phyloP scores from a whole-genome alignment of 2,888 invertebrate species.

The Hymenopus coronatus region DNA sequence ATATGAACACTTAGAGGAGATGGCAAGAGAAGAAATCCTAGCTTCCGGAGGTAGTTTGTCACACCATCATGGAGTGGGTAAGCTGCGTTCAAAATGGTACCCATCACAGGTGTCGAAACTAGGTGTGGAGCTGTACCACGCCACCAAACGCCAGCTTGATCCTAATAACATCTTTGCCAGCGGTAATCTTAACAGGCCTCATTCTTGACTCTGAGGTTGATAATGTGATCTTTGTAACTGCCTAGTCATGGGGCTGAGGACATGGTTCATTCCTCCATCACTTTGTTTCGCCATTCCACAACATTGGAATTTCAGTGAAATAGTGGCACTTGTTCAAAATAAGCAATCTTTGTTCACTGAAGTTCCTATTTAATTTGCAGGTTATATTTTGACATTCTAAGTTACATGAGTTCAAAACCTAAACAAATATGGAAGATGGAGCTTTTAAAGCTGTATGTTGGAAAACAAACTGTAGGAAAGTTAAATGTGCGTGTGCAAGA shows the following conservation, averaged over 20 bases:
- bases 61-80: slow-evolving; percentile 96
- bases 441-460: no score
- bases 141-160: slow-evolving; percentile 84
- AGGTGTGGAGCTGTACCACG: slow-evolving; percentile 72
- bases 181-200: slow-evolving; percentile 59
- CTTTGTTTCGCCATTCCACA: no score
- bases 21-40: slow-evolving; percentile 88
- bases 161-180: slow-evolving; percentile 92
- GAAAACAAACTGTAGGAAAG: no score
- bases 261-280: not conserved
- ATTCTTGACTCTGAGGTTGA: not conserved
- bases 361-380: no score
- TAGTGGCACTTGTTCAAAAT: no score
- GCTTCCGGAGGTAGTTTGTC: slow-evolving; percentile 89
- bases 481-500: no score
- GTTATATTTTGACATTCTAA: no score
- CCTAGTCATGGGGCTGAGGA: not conserved
- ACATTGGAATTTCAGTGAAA: no score
- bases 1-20: slow-evolving; percentile 84
- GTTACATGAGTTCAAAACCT: no score
- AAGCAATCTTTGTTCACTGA: no score
- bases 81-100: slow-evolving; percentile 86
- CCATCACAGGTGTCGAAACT: slow-evolving; percentile 76
- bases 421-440: no score
- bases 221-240: not conserved